Evolutionary conservation across 2,113 vertebrate genomes (phyloP).

Genomic region (Pomatorhinus ruficollis): DNA sequence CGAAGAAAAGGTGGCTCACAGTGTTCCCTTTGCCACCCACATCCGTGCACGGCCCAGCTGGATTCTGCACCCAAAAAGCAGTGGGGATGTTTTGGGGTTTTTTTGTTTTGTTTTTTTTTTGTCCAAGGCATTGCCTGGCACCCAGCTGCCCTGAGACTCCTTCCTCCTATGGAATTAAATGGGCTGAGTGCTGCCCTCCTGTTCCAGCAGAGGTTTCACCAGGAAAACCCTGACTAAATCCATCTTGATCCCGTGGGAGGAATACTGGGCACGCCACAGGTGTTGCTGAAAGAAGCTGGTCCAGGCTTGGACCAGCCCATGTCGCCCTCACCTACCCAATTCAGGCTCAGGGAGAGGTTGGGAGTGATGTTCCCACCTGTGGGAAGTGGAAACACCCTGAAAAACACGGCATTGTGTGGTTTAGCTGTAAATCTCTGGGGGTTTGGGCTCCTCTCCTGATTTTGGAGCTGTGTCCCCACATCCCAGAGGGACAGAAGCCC

Average conservation of each 20-base stretch:
- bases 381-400: rapidly evolving
- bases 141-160: neutral
- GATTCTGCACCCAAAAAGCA: neutral
- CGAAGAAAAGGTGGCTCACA: neutral
- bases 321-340: rapidly evolving
- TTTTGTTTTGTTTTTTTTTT: neutral
- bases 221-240: neutral
- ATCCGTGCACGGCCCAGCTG: rapidly evolving
- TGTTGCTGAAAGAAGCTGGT: rapidly evolving
- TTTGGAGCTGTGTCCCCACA: neutral
- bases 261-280: rapidly evolving
- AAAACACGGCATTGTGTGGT: rapidly evolving
- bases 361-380: rapidly evolving
- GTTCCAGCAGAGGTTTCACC: neutral
- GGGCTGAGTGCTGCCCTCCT: neutral
- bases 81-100: rapidly evolving
- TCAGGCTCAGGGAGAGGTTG: neutral
- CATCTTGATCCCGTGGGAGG: rapidly evolving
- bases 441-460: neutral
- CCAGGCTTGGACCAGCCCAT: rapidly evolving
- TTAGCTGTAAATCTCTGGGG: neutral
- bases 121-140: neutral
- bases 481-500: neutral
- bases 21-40: neutral
- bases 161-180: neutral